phyloP scores from a whole-genome alignment of 2,113 vertebrate species.

The Blennius ocellaris region DNA sequence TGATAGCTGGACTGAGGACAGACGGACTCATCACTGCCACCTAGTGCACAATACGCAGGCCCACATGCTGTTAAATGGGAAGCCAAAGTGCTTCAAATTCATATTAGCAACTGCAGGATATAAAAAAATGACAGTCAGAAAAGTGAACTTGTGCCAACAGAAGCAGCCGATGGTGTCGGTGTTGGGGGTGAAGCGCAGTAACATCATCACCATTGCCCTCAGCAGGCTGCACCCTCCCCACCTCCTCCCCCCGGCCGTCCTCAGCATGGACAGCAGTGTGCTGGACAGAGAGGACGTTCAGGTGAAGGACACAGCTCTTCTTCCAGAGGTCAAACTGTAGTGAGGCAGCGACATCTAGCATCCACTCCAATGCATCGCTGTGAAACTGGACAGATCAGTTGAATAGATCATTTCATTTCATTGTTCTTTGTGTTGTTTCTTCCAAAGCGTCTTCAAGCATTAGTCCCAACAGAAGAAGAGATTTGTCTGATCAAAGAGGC shows the following conservation, averaged over 20 bases:
- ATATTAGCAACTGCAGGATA: too few relatives aligned
- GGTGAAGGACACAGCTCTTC: conserved; percentile 52
- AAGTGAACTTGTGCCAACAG: conserved; percentile 32
- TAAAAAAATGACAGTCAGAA: too few relatives aligned
- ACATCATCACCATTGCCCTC: conserved; percentile 84
- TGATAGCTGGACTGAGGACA: too few relatives aligned
- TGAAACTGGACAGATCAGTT: too few relatives aligned
- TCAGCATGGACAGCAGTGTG: conserved; percentile 84
- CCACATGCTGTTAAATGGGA: too few relatives aligned
- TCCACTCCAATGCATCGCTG: too few relatives aligned
- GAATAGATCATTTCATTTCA: background rate
- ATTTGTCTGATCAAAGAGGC: conserved; percentile 77
- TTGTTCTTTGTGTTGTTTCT: background rate
- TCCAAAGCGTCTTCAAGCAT: conserved; percentile 74
- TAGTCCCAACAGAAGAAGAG: conserved; percentile 83
- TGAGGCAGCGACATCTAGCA: too few relatives aligned
- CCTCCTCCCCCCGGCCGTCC: conserved; percentile 81
- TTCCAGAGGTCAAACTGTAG: too few relatives aligned
- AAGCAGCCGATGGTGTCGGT: conserved; percentile 75
- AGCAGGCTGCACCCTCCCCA: conserved; percentile 80
- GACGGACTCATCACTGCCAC: too few relatives aligned
- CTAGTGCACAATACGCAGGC: too few relatives aligned
- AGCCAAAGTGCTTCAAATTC: too few relatives aligned
- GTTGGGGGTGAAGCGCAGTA: conserved; percentile 82
- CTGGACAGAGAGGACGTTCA: conserved; percentile 84